Evolutionary conservation across 2,797 vertebrate species (phyloP).

Genomic region (Argentina silus): DNA sequence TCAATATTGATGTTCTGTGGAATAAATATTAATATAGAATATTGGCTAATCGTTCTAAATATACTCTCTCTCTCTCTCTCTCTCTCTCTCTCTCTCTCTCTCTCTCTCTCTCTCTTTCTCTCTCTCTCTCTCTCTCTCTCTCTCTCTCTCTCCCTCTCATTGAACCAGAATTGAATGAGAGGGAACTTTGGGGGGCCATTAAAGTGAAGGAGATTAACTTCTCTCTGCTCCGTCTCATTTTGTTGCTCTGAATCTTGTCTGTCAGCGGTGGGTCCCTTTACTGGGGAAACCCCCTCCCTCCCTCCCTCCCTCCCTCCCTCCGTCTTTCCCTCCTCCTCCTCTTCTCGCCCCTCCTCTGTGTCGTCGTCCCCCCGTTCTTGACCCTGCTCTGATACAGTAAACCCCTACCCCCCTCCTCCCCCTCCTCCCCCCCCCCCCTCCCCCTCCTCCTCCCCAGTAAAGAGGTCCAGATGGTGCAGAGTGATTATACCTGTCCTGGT

Average conservation of each 20-base stretch:
- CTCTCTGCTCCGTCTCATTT: conserved; percentile 36
- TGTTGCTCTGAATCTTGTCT: conserved; percentile 36
- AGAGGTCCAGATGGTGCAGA: conserved; percentile 57
- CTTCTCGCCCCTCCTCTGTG: background rate
- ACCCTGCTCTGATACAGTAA: conserved; percentile 47
- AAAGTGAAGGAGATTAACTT: conserved; percentile 48
- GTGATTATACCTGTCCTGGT: conserved; percentile 64
- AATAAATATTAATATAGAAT: background rate
- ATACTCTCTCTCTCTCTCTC: background rate
- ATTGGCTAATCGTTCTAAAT: background rate
- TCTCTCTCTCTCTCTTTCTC: background rate
- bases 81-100: background rate
- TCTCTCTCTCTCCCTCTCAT: background rate
- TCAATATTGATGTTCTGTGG: background rate
- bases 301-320: background rate
- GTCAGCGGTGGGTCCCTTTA: conserved; percentile 25
- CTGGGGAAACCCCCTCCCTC: conserved; percentile 11
- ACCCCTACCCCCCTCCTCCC: conserved; percentile 18
- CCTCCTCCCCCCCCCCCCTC: background rate
- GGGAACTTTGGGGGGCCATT: conserved; percentile 30
- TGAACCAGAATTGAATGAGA: conserved; percentile 9
- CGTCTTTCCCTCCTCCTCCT: background rate
- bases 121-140: background rate
- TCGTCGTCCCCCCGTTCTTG: too few species aligned
- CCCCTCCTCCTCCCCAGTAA: conserved; percentile 32